These are phyloP conservation scores for Choristoneura rosaceana DNA, from an alignment of 2,888 invertebrate genomes.

Conservation along the genomic window DNA sequence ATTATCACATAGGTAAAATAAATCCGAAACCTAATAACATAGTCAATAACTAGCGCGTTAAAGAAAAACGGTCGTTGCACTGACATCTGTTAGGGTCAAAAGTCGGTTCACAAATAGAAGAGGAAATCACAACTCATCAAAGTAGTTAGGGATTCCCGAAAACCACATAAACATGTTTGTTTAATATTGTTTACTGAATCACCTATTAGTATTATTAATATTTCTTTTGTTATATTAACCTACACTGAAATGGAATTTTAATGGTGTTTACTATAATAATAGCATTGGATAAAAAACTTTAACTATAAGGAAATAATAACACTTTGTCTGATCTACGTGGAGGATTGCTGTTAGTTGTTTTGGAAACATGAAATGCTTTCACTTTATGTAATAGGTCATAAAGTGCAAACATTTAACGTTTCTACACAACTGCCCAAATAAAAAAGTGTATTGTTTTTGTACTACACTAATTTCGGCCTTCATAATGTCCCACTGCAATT, in stretches of 20 bases:
- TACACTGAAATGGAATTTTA: background rate
- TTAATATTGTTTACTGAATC: background rate
- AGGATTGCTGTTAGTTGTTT: too few relatives aligned
- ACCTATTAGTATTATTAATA: background rate
- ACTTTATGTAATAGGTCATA: too few relatives aligned
- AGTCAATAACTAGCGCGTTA: background rate
- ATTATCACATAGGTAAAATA: background rate
- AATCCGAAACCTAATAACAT: background rate
- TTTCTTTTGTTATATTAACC: background rate
- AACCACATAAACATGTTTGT: background rate
- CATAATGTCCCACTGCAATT: too few relatives aligned
- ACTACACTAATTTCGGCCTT: too few relatives aligned
- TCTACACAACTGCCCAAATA: too few relatives aligned
- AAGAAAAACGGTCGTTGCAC: background rate
- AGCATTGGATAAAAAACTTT: too few relatives aligned
- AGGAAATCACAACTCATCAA: background rate
- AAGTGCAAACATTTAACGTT: too few relatives aligned
- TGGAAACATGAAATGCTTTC: too few relatives aligned
- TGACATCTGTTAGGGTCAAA: background rate
- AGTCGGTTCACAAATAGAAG: background rate
- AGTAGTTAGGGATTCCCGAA: background rate
- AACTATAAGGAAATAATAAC: too few relatives aligned
- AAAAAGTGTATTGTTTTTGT: too few relatives aligned
- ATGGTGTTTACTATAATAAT: background rate
- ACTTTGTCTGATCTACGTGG: too few relatives aligned